Evolutionary conservation across 2,888 invertebrate genomes (phyloP).

Genomic region (Cosmopolites sordidus): DNA sequence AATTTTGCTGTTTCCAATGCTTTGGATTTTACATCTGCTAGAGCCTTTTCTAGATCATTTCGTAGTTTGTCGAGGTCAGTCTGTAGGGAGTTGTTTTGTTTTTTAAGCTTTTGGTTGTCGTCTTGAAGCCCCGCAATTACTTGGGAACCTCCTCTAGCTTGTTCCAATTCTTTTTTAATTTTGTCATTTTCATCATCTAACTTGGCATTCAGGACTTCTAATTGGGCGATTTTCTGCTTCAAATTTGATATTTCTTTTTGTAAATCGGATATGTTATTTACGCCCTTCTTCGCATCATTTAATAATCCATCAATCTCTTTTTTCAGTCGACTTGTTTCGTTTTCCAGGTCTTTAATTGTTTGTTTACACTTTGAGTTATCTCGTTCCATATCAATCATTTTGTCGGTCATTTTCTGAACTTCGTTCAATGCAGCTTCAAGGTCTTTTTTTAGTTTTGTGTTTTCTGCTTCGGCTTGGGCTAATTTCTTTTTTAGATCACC

Average conservation of each 20-base stretch:
- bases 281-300: conserved; percentile 27
- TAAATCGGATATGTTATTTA: conserved; percentile 20
- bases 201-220: conserved; percentile 22
- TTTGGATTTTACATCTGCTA: conserved; percentile 9
- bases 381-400: conserved; percentile 29
- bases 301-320: conserved; percentile 31
- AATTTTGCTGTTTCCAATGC: conserved; percentile 9
- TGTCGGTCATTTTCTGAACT: conserved; percentile 26
- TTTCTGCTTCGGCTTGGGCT: conserved; percentile 27
- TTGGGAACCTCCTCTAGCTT: conserved; percentile 17
- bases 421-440: conserved; percentile 24
- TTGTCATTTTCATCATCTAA: conserved; percentile 30
- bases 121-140: conserved; percentile 23
- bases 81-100: conserved; percentile 27
- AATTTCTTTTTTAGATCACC: conserved; percentile 26
- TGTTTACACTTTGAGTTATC: conserved; percentile 30
- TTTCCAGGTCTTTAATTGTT: conserved; percentile 27
- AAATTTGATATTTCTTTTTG: conserved; percentile 24
- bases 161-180: conserved; percentile 27
- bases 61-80: conserved; percentile 18
- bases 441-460: conserved; percentile 30
- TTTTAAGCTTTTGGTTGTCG: conserved; percentile 28
- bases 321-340: conserved; percentile 29
- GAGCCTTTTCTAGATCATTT: conserved; percentile 20
- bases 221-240: conserved; percentile 22